Conservation (phyloP, 2,113 vertebrate species). For the Planiliza haematocheilus region DNA sequence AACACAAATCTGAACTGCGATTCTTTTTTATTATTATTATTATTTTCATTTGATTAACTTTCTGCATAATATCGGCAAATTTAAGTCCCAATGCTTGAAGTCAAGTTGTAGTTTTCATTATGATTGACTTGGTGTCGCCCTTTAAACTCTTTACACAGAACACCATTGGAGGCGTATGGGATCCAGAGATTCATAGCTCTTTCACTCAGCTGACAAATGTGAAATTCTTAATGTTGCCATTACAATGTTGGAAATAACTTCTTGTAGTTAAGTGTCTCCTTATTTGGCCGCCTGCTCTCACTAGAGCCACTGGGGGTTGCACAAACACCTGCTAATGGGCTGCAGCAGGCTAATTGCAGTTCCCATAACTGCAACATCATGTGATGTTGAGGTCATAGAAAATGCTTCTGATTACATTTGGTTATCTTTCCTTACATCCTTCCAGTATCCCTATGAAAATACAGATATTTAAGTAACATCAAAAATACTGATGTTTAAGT, state of each 20-base stretch:
- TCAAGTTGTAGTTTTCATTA: not conserved
- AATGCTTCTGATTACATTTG: conserved; percentile 30
- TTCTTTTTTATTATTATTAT: too few relatives aligned
- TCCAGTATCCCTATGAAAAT: conserved; percentile 1
- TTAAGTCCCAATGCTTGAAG: too few relatives aligned
- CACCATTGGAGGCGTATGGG: not conserved
- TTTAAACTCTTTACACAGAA: not conserved
- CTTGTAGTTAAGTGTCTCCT: conserved; percentile 46
- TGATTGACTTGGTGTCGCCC: conserved; percentile 1
- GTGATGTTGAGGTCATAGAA: conserved; percentile 43
- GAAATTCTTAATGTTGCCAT: conserved; percentile 47
- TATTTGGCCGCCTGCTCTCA: conserved; percentile 64
- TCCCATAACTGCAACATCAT: conserved; percentile 46
- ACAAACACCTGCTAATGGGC: conserved; percentile 68
- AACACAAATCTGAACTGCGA: not conserved
- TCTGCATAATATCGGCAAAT: too few relatives aligned
- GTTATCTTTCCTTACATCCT: not conserved
- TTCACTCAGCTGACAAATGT: conserved; percentile 27
- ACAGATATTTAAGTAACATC: not conserved
- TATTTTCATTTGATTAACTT: too few relatives aligned
- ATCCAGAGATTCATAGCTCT: conserved; percentile 9
- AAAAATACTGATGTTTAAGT: not conserved
- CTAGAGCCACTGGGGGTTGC: conserved; percentile 47
- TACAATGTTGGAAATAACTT: conserved; percentile 57
- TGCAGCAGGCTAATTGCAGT: conserved; percentile 45